A percentile compares a stretch with the other conserved stretches of the same genome.
Conservation (phyloP, 2,888 invertebrate species). For the Diaprepes abbreviatus region DNA sequence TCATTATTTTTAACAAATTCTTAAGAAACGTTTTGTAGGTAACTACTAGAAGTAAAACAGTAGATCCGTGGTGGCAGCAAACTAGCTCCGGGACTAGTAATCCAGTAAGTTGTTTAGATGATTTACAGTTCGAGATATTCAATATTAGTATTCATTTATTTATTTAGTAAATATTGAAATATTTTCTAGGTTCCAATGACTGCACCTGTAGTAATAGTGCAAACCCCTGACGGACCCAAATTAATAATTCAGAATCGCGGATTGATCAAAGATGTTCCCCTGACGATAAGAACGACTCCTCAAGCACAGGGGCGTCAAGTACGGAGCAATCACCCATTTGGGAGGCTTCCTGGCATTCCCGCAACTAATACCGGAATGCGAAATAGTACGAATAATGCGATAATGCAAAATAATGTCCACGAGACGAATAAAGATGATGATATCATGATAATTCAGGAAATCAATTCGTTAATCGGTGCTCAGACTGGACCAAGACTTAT, state of each 20-base stretch:
- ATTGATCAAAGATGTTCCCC: no score
- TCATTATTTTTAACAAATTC: no score
- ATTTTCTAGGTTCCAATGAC: not conserved
- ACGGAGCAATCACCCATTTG: not conserved
- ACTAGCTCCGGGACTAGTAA: no score
- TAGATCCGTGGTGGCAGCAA: no score
- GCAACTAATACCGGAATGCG: not conserved
- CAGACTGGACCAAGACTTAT: not conserved
- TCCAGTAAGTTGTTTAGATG: no score
- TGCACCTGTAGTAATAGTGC: not conserved
- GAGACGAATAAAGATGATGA: not conserved
- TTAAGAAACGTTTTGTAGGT: no score
- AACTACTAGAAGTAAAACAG: no score
- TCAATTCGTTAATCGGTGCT: not conserved
- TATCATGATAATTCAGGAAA: not conserved
- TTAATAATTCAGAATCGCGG: not conserved
- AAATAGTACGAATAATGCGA: not conserved
- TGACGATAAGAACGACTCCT: not conserved
- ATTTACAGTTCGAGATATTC: no score
- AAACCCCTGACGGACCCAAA: not conserved
- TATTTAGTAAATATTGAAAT: no score
- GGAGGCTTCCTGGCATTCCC: no score
- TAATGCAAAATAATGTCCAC: not conserved
- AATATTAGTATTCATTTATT: no score
- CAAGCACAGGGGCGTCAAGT: not conserved